Evolutionary conservation across 2,797 vertebrate genomes (phyloP), one percentile per base, ranked within the genome.

Genomic region (Lutjanus campechanus): DNA sequence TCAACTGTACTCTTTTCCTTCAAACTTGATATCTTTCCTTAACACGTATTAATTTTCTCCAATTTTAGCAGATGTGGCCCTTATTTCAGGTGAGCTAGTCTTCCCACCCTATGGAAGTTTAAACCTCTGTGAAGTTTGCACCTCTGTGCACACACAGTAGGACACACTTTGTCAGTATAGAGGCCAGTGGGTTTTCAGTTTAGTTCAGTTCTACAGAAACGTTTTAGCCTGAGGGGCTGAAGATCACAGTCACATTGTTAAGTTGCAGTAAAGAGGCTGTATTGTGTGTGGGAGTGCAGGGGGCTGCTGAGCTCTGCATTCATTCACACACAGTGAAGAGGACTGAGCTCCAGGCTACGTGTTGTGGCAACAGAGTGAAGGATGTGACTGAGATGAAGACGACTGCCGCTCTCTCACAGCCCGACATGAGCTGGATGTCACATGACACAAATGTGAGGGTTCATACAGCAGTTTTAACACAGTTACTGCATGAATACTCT

Each of bases 371-470:
- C 53, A 77, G 19, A 74, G 53, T 63, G 55, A 82, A 77, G 76
- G 83, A 85, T 80, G 82, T 79, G 81, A 73, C 78, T 81, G 78
- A 50, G 65, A 8, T 53, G 67, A 70, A 19, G 77, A 87, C 50
- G 70, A 70, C 78, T 72, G 61, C 29, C 3, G 2, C 76, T 85
- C 76, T 69, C 51, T 71, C 78, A 64, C 58, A 44, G 50, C 2
- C 69, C 25, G 17, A 40, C 80, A 49, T 55, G 66, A 80, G 47
- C 73, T 53, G 47, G 46, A 58, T 49, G 84, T 86, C 91, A 85
- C 85, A 89, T 92, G 91, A 90, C 73, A 69, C 76, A 53, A 25
- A 51, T 64, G 51, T 69, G 46, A 73, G 44, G 50, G 54, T 22
- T 70, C 55, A 71, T 29, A 7, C 43, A 56, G 41, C 11, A 40